These are phyloP conservation scores for Sicus ferrugineus DNA, from an alignment of 2,888 invertebrate genomes.

Conservation along the genomic window DNA sequence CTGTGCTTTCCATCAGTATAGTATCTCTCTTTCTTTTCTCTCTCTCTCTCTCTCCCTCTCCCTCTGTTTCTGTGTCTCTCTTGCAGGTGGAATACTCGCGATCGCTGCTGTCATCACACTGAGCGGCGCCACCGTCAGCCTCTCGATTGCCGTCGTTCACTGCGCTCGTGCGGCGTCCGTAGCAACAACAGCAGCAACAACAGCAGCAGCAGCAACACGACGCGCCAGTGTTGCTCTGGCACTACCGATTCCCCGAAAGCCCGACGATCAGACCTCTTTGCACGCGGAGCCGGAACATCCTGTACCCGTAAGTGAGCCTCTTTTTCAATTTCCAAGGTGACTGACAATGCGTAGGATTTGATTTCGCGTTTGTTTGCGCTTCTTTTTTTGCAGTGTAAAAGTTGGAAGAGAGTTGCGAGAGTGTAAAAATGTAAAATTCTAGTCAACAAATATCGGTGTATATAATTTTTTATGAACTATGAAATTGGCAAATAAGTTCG, in stretches of 20 bases:
- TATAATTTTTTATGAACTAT: too few relatives aligned
- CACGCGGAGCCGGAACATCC: constrained; percentile 65
- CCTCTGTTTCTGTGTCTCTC: constrained; percentile 7
- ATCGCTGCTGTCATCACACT: constrained; percentile 58
- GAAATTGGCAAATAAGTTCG: too few relatives aligned
- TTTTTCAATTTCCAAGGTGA: too few relatives aligned
- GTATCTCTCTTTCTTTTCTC: too few relatives aligned
- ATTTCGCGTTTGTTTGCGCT: too few relatives aligned
- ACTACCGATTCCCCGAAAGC: constrained; percentile 60
- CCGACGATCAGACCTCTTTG: constrained; percentile 60
- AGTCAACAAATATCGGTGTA: too few relatives aligned
- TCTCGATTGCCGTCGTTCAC: constrained; percentile 55
- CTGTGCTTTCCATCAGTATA: too few relatives aligned
- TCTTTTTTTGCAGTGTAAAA: too few relatives aligned
- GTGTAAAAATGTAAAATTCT: too few relatives aligned
- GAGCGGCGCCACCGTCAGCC: constrained; percentile 57
- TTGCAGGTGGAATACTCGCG: constrained; percentile 56
- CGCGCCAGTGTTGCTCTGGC: constrained; percentile 54
- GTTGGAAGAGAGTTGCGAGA: too few relatives aligned
- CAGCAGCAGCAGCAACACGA: constrained; percentile 46
- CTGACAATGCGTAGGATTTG: too few relatives aligned
- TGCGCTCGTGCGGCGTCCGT: constrained; percentile 48
- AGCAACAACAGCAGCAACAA: constrained; percentile 42
- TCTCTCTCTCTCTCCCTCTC: background rate
- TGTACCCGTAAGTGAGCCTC: constrained; percentile 67